Evolutionary conservation across 2,113 vertebrate genomes (phyloP), one percentile per base, ranked within the genome.

Genomic region (Gallinago jamesoni): DNA sequence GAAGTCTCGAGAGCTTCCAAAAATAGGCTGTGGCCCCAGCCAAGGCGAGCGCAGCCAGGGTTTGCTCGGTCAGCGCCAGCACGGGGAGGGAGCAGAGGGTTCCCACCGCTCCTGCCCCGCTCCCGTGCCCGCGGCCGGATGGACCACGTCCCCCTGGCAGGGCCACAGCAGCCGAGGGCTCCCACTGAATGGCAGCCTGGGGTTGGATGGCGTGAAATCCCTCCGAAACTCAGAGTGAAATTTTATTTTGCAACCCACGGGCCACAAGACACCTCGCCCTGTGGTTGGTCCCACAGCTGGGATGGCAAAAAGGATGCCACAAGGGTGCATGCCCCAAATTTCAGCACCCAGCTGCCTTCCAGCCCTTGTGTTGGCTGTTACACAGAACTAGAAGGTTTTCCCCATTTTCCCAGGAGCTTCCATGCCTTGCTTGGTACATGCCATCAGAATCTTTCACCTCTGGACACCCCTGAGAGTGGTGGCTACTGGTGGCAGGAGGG

Each of bases 1-100:
- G 66, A 89, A 87, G 59, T 50, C 89, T 94, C 7, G 5, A 69
- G 91, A 96, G 77, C 87, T 93, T 97, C 96, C 94, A 96, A 94
- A 96, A 96, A 92, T 89, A 96, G 96, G 68, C 77, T 78, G 57
- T 0, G 0, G 66, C 60, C 68, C 86, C 50, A 30, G 96, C 59
- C 95, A 95, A 87, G 78, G 87, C 7, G 35, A 75, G 84, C 31
- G 0, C 45, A 68, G 88, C 94, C 96, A 78, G 78, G 84, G 70
- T 72, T 82, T 87, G 80, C 90, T 93, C 8, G 5, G 57, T 45
- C 89, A 37, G 57, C 0, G 30, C 86, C 92, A 82, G 77, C 41
- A 13, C 35, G 0, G 7, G 67, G 62, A 66, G 57, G 63, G 74
- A 92, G 53, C 80, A 23, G 31, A 0, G 0, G 25, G 15, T 95